Conservation (phyloP, 37 sponge, comb jelly and placozoan genomes). For the Ephydatia muelleri region DNA sequence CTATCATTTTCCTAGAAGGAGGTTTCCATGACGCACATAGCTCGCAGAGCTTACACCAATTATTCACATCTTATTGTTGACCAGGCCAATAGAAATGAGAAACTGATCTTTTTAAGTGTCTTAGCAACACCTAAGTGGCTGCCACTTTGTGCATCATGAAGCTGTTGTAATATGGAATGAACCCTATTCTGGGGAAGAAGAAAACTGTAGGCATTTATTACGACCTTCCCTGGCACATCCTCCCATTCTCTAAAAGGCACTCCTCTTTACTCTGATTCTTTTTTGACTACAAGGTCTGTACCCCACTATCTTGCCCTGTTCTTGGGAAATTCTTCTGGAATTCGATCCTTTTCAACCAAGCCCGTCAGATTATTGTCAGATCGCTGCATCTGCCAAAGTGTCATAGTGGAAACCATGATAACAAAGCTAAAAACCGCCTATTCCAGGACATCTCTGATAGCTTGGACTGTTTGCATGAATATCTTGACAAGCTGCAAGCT, state of each 20-base stretch:
- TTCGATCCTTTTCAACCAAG: background rate
- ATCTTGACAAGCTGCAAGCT: background rate
- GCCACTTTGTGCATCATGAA: too few species aligned
- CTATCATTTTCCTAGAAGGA: background rate
- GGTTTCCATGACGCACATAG: background rate
- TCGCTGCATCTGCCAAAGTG: background rate
- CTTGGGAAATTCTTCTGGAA: too few species aligned
- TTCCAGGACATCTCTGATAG: background rate
- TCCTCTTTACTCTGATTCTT: background rate
- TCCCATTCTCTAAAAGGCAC: background rate
- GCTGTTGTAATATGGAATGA: background rate
- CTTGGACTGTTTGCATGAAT: background rate
- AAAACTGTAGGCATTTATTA: background rate
- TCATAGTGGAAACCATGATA: background rate
- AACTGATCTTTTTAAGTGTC: background rate
- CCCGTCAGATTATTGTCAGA: background rate
- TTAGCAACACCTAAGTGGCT: background rate
- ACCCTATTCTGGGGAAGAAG: background rate
- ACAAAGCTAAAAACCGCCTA: background rate
- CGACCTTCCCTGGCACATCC: background rate
- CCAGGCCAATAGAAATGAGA: constrained; percentile 2
- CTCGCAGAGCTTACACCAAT: background rate
- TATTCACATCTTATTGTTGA: background rate
- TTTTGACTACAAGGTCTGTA: background rate
- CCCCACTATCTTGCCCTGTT: too few species aligned